phyloP scores from a whole-genome alignment of 2,888 invertebrate genomes.

The Auanema sp. region DNA sequence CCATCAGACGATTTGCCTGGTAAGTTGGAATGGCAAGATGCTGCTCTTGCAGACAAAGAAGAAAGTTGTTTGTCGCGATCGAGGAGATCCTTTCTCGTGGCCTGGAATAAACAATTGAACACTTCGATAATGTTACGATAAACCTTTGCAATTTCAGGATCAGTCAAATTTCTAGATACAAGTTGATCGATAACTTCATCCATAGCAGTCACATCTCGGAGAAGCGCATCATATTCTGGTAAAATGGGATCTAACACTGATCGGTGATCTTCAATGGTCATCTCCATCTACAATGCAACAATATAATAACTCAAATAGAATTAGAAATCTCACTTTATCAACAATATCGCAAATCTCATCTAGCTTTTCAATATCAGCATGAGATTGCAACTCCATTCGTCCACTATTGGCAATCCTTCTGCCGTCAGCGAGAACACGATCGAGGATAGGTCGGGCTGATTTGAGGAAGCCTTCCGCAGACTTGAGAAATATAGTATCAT shows the following conservation, averaged over 20 bases:
- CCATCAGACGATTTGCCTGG: slow-evolving; percentile 40
- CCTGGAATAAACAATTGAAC: slow-evolving; percentile 17
- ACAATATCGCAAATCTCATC: slow-evolving; percentile 46
- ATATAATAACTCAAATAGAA: background rate
- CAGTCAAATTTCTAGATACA: slow-evolving; percentile 4
- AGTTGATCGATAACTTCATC: slow-evolving; percentile 16
- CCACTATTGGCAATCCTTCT: slow-evolving; percentile 53
- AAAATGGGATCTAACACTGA: slow-evolving; percentile 14
- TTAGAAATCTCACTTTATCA: slow-evolving; percentile 21
- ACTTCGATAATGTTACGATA: background rate
- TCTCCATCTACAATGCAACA: slow-evolving; percentile 14
- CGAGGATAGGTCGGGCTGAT: slow-evolving; percentile 33
- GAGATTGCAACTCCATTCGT: slow-evolving; percentile 51
- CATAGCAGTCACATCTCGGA: slow-evolving; percentile 6
- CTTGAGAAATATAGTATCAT: background rate
- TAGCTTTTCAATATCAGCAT: slow-evolving; percentile 52
- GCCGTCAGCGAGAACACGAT: slow-evolving; percentile 51
- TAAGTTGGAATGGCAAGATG: slow-evolving; percentile 41
- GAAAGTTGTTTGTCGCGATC: slow-evolving; percentile 46
- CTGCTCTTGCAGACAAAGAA: slow-evolving; percentile 42
- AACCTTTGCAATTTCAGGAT: slow-evolving; percentile 23
- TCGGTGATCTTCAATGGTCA: slow-evolving; percentile 15
- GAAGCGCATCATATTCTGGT: slow-evolving; percentile 7
- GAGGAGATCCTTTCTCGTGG: slow-evolving; percentile 46
- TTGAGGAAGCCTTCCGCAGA: slow-evolving; percentile 2